Evolutionary conservation across 2,888 invertebrate genomes (phyloP), one percentile per base, ranked within the genome.

Genomic region (Drosophila austrosaltans): DNA sequence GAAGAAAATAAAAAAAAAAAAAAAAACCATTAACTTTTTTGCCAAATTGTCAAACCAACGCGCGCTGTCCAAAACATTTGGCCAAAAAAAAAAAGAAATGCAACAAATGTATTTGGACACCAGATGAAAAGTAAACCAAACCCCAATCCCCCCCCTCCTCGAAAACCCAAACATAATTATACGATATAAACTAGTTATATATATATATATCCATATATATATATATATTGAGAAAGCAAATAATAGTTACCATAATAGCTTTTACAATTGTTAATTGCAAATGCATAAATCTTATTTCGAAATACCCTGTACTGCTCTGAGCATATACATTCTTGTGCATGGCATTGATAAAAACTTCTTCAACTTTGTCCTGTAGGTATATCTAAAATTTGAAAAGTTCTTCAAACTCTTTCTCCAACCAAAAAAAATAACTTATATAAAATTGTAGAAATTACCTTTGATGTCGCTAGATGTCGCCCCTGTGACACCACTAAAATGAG

Each of bases 21-120:
- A 48, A 22, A 48, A 22, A 25, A 48, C 48, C 22, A 25, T 48
- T 76, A 83, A 85, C 88, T 82, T 88, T 88, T 85, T 85, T 85
- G 85, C 85, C 85, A 85, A 85, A 85, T 88, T 85, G 87, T 82
- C 87, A 87, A 87, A 88, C 85, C 85, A 85, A 85, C 85, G 39
- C 39, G 85, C 89, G 79, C 87, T 81, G 82, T 83, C 89, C 87
- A 78, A 83, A 87, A 84, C 66, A 63, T 88, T 76, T 88, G 86
- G 79, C 66, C 69, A 81, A 59, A 44, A 16, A 16, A 16, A 16
- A 16, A 16, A 16, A 16, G 16, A 16, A 86, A 84, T 85, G 12
- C 2, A 25, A 25, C 48, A 48, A 48, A 48, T 48, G 48, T 48
- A 10, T 25, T 81, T 76, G 85, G 87, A 87, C 78, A 36, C 59